These are phyloP conservation scores for Polypedilum vanderplanki DNA, from an alignment of 1,140 invertebrate genomes.

Conservation along the genomic window DNA sequence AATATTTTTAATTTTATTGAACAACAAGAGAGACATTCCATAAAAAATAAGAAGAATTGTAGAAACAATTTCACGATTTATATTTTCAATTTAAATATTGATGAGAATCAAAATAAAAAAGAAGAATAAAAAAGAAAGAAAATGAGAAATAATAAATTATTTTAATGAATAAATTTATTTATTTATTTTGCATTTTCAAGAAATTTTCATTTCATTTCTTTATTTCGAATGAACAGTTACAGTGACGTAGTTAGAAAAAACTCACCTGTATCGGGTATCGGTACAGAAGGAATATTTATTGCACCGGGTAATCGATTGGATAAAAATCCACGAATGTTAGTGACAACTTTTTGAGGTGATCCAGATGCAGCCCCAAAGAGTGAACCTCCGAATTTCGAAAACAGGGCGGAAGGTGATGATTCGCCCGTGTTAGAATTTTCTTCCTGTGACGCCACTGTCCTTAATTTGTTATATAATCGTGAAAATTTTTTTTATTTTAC, in stretches of 20 bases:
- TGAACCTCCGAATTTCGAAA: constrained; percentile 45
- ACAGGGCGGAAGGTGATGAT: constrained; percentile 40
- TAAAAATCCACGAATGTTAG: constrained; percentile 52
- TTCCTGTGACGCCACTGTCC: constrained; percentile 43
- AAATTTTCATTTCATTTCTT: constrained; percentile 1
- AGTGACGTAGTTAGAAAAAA: neutral
- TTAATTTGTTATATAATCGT: constrained; percentile 31
- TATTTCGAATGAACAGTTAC: neutral
- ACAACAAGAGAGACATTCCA: too few species aligned
- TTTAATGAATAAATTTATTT: neutral
- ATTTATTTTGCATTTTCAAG: neutral
- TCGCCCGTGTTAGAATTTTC: constrained; percentile 36
- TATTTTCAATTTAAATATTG: constrained; percentile 11
- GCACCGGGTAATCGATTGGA: constrained; percentile 46
- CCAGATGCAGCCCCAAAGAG: constrained; percentile 45
- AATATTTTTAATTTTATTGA: too few species aligned
- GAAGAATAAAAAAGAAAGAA: neutral
- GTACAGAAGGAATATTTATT: constrained; percentile 34
- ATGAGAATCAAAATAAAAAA: constrained; percentile 14
- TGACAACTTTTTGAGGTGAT: constrained; percentile 50
- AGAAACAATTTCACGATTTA: too few species aligned
- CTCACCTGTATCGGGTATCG: constrained; percentile 53
- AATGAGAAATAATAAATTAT: neutral
- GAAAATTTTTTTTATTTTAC: too few species aligned
- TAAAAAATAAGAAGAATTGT: too few species aligned